Evolutionary conservation across 2,888 invertebrate species (phyloP).

Genomic region (Carcina quercana): DNA sequence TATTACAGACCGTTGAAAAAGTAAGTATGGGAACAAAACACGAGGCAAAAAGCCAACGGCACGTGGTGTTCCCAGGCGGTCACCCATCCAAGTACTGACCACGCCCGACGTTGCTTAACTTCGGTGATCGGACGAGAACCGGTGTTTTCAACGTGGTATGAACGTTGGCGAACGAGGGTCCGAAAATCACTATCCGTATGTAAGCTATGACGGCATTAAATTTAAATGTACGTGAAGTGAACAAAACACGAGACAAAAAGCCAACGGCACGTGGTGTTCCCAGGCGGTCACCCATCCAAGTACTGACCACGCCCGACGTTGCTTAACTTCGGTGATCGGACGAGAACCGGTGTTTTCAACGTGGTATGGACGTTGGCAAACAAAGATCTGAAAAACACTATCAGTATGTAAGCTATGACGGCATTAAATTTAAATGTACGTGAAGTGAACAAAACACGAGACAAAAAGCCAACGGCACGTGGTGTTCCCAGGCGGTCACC

Average conservation of each 20-base stretch:
- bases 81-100: slow-evolving; percentile 63
- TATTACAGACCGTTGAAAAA: no score
- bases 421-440: no score
- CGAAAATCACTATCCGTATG: no score
- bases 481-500: slow-evolving; percentile 42
- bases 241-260: no score
- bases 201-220: no score
- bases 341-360: slow-evolving; percentile 52
- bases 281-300: slow-evolving; percentile 53
- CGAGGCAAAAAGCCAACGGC: slow-evolving; percentile 33
- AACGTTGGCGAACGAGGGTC: slow-evolving; percentile 38
- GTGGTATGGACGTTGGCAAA: slow-evolving; percentile 40
- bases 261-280: slow-evolving; percentile 36
- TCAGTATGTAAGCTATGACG: no score
- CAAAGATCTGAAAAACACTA: no score
- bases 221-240: no score
- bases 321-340: slow-evolving; percentile 70
- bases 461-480: slow-evolving; percentile 33
- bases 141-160: slow-evolving; percentile 41
- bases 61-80: slow-evolving; percentile 40
- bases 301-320: slow-evolving; percentile 66
- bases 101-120: slow-evolving; percentile 66
- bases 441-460: no score
- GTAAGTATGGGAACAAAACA: no score
- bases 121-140: slow-evolving; percentile 69